These are phyloP conservation scores for Rhinogobio ventralis DNA, from an alignment of 2,797 vertebrate species.

Conservation along the genomic window DNA sequence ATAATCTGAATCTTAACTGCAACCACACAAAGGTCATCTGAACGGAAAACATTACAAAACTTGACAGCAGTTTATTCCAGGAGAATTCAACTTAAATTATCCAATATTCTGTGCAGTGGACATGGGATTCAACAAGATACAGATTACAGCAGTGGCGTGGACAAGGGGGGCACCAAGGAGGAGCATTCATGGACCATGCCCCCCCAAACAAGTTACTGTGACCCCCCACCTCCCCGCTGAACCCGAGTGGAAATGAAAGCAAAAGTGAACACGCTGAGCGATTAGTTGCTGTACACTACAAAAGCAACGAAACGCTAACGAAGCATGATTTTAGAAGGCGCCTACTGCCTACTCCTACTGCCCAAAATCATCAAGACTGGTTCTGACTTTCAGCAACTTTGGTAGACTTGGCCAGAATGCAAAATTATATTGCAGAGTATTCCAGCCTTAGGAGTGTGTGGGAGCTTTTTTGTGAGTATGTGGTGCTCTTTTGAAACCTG, in stretches of 20 bases:
- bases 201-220: too few species aligned
- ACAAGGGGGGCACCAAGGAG: too few species aligned
- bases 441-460: not conserved
- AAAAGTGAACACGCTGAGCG: too few species aligned
- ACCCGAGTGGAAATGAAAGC: too few species aligned
- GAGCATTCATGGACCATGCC: too few species aligned
- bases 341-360: not conserved
- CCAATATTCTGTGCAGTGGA: not conserved
- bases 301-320: too few species aligned
- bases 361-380: not conserved
- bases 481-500: constrained; percentile 43
- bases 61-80: not conserved
- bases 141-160: too few species aligned
- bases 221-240: too few species aligned
- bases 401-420: not conserved
- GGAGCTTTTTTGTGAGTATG: not conserved
- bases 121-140: not conserved
- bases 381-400: not conserved
- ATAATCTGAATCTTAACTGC: too few species aligned
- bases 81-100: not conserved
- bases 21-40: not conserved
- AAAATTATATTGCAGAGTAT: not conserved
- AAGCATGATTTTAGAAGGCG: too few species aligned
- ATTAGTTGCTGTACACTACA: too few species aligned
- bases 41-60: not conserved